Evolutionary conservation across 92 coral and sea anemone species (phyloP), one percentile per base, ranked within the genome.

Genomic region (Ricordea florida): DNA sequence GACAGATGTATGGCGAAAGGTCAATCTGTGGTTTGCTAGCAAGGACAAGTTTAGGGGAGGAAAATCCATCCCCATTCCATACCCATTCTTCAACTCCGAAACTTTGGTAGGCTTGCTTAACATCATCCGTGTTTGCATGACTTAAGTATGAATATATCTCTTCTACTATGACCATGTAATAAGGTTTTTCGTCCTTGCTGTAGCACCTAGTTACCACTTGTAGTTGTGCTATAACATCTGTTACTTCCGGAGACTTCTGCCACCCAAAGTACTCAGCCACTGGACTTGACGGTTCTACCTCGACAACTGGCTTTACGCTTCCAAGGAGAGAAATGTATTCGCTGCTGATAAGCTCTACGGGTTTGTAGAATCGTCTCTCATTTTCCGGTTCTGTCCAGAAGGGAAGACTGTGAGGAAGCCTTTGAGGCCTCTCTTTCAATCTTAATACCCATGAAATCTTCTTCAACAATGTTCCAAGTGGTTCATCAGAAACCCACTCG

Each of bases 51-150:
- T 42, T 18, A 10, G 86, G 76, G 1, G 78, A 86, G 6, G 89
- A 90, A 58, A 90, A 90, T 0, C 92, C 92, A 18, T 90, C 80
- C 42, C 96, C 96, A 62, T 82, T 90, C 96, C 96, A 90, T 21
- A 86, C 56, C 96, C 96, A 90, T 21, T 70, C 22, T 1, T 29
- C 50, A 15, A 71, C 27, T 6, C 55, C 60, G 27, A 42, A 13
- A 17, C 14, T 56, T 11, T 27, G 14, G 29, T 86, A 59, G 14
- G 41, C 56, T 25, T 6, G 49, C 41, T 16, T 43, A 10, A 82
- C 69, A 3, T 32, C 52, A 1, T 53, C 22, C 25, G 16, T 14
- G 24, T 20, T 10, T 8, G 24, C 37, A 6, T 11, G 17, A 46
- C 63, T 61, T 28, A 90, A 71, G 34, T 43, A 83, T 0, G 69